Evolutionary conservation across 1,140 invertebrate genomes (phyloP).

Genomic region (Drosophila orosa): DNA sequence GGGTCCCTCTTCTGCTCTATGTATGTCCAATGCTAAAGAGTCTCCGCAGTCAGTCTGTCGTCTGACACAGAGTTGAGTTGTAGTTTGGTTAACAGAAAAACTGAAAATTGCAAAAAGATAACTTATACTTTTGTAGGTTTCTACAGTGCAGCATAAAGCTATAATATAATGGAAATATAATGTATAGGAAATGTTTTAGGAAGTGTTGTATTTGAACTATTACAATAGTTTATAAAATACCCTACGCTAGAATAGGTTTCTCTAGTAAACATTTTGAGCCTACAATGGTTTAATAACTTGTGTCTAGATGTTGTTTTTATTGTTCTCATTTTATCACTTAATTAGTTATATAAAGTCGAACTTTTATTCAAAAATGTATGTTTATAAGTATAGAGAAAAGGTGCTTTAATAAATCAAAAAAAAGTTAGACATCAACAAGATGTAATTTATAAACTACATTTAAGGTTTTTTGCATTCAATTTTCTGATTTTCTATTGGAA

Average conservation of each 20-base stretch:
- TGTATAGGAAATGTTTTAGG: background rate
- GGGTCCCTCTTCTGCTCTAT: constrained; percentile 25
- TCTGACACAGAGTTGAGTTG: constrained; percentile 46
- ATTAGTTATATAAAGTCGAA: background rate
- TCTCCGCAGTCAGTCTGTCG: constrained; percentile 32
- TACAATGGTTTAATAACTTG: background rate
- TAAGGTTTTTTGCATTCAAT: background rate
- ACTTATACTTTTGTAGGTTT: constrained; percentile 15
- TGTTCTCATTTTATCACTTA: background rate
- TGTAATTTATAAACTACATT: background rate
- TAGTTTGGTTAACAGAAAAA: constrained; percentile 42
- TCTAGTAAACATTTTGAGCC: background rate
- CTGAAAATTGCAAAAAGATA: constrained; percentile 29
- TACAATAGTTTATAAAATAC: background rate
- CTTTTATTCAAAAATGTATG: background rate
- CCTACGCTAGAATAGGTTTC: fast-evolving
- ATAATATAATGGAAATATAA: no score
- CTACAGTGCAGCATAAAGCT: background rate
- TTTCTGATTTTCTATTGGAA: background rate
- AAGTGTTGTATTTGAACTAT: background rate
- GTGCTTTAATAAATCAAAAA: background rate
- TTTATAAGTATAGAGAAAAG: background rate
- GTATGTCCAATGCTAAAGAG: constrained; percentile 20
- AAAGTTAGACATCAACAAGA: background rate
- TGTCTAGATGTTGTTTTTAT: no score